These are phyloP conservation scores for Notolepis coatsorum DNA, from an alignment of 2,797 vertebrate genomes.

Conservation along the genomic window DNA sequence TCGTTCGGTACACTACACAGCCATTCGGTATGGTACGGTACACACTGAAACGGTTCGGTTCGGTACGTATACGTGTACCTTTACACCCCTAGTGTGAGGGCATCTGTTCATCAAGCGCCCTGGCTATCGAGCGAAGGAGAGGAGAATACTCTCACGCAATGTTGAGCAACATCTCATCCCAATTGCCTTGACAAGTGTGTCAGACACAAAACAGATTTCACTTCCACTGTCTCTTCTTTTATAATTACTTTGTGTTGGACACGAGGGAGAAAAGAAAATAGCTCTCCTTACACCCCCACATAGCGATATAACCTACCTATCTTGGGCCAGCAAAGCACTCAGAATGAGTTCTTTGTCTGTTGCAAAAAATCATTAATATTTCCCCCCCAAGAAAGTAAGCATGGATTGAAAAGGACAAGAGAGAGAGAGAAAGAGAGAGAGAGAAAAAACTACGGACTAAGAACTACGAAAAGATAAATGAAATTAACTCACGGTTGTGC, in stretches of 20 bases:
- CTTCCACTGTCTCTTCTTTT: conserved; percentile 53
- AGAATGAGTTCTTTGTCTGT: conserved; percentile 35
- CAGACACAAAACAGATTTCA: conserved; percentile 46
- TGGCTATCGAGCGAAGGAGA: background rate
- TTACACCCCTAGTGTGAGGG: no score
- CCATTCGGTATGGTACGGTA: no score
- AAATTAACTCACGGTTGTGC: conserved; percentile 32
- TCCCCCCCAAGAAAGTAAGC: conserved; percentile 30
- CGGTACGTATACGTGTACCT: background rate
- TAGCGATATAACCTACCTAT: conserved; percentile 43
- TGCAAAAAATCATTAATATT: conserved; percentile 32
- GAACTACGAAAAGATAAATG: conserved; percentile 45
- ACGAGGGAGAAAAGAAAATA: conserved; percentile 30
- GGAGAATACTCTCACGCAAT: conserved; percentile 23
- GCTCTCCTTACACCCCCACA: conserved; percentile 31
- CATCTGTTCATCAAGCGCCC: no score
- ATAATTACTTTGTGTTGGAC: conserved; percentile 51
- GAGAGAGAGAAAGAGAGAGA: conserved; percentile 15
- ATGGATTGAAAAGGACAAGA: conserved; percentile 19
- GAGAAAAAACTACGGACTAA: conserved; percentile 23
- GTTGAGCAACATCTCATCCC: conserved; percentile 11
- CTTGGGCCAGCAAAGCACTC: conserved; percentile 4
- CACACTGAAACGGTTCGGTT: no score
- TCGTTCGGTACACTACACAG: no score
- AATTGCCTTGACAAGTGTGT: background rate